These are phyloP conservation scores for Leptarthrus brevirostris DNA, from an alignment of 2,888 invertebrate species.

Conservation along the genomic window DNA sequence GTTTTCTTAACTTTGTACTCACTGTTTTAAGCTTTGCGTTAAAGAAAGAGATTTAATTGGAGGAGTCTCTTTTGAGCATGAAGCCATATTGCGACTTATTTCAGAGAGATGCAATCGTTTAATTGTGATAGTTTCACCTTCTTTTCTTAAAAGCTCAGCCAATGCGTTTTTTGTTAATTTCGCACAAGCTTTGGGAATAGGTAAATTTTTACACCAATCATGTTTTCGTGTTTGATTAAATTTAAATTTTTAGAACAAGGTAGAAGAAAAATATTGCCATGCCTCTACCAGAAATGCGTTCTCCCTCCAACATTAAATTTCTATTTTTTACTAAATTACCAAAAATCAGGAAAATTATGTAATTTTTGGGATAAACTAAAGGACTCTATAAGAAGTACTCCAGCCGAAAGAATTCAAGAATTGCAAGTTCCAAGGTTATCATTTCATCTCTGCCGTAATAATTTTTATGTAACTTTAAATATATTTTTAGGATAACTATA, in stretches of 20 bases:
- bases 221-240: too few species aligned
- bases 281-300: slow-evolving; percentile 71
- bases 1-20: too few species aligned
- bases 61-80: slow-evolving; percentile 78
- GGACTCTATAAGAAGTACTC: slow-evolving; percentile 68
- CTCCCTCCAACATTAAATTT: slow-evolving; percentile 76
- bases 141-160: slow-evolving; percentile 78
- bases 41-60: slow-evolving; percentile 79
- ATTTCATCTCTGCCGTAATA: neutral
- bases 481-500: slow-evolving; percentile 49
- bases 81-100: slow-evolving; percentile 79
- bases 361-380: slow-evolving; percentile 80
- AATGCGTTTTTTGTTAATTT: slow-evolving; percentile 84
- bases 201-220: slow-evolving; percentile 72
- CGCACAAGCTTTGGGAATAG: slow-evolving; percentile 83
- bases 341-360: slow-evolving; percentile 69
- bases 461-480: neutral
- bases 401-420: slow-evolving; percentile 56
- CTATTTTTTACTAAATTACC: slow-evolving; percentile 75
- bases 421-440: neutral
- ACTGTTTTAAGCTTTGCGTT: slow-evolving; percentile 79
- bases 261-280: slow-evolving; percentile 77
- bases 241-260: slow-evolving; percentile 68
- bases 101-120: slow-evolving; percentile 81
- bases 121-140: slow-evolving; percentile 82